Percentiles rank a stretch among this genome's conserved stretches.
Conservation (phyloP, 92 coral and sea anemone species). For the Epizoanthus ramosus region DNA sequence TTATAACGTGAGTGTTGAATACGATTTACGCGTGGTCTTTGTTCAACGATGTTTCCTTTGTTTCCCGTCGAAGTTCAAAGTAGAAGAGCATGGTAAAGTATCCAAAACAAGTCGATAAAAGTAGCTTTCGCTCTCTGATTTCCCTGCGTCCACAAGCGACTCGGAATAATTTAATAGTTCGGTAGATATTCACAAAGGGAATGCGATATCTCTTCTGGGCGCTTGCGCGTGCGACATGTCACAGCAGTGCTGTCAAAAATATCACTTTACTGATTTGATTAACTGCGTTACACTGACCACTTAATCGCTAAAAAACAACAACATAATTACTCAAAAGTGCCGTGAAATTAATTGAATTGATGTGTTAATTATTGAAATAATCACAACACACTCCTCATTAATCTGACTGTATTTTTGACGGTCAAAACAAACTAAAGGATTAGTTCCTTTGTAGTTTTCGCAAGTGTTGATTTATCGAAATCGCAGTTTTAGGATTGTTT, state of each 20-base stretch:
- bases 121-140: not conserved
- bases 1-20: not conserved
- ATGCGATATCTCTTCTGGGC: slow-evolving; percentile 13
- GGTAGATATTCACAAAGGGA: not conserved
- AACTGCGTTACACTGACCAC: not conserved
- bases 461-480: too few relatives aligned
- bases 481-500: too few relatives aligned
- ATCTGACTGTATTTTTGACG: too few relatives aligned
- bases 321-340: not conserved
- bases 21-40: not conserved
- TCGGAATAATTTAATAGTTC: not conserved
- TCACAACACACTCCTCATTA: too few relatives aligned
- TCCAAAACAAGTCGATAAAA: not conserved
- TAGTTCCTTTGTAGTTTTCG: too few relatives aligned
- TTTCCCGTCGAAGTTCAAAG: not conserved
- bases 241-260: not conserved
- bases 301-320: slow-evolving; percentile 5
- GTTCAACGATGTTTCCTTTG: slow-evolving; percentile 10
- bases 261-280: not conserved
- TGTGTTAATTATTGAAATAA: not conserved
- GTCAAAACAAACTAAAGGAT: too few relatives aligned
- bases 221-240: slow-evolving; percentile 30
- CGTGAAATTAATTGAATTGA: not conserved
- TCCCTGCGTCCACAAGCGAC: not conserved
- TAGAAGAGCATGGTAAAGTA: not conserved